Evolutionary conservation across 2,888 invertebrate species (phyloP), one percentile per base, ranked within the genome.

Genomic region (Aleiodes testaceus): DNA sequence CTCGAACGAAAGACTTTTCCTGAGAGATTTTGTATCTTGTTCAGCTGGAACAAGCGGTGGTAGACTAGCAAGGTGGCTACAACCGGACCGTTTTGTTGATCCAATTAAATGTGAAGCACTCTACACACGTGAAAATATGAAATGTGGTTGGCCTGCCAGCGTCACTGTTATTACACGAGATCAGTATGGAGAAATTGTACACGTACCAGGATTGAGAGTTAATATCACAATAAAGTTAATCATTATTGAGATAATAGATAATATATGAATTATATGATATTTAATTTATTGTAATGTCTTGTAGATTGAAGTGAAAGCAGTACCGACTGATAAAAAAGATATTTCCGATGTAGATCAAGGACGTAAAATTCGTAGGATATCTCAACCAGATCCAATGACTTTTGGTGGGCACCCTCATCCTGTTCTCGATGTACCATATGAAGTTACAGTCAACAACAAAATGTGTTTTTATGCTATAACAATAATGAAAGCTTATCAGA

Each of bases 401-500:
- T 91, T 91, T 82, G 93, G 92, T 11, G 90, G 93, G 72, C 85
- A 89, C 76, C 90, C 92, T 0, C 90, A 91, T 55, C 93, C 92
- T 7, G 88, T 92, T 4, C 89, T 94, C 18, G 93, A 94, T 78
- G 90, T 91, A 14, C 91, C 93, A 0, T 98, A 96, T 88, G 95
- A 96, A 86, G 93, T 96, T 0, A 96, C 96, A 0, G 90, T 95
- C 63, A 93, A 94, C 81, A 97, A 98, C 81, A 95, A 94, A 87
- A 96, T 96, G 93, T 93, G 95, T 83, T 99, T 97, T 88, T 95
- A 97, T 88, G 94, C 97, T 30, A 97, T 99, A 77, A 95, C 96
- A 12, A 95, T 97, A 87, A 98, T 98, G 97, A 96, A 96, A 91
- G 92, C 93, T 0, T 97, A 94, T 87, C 95, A 95, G 82, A 94